These are phyloP conservation scores for Hestina assimilis DNA, from an alignment of 1,140 invertebrate genomes.

Conservation along the genomic window DNA sequence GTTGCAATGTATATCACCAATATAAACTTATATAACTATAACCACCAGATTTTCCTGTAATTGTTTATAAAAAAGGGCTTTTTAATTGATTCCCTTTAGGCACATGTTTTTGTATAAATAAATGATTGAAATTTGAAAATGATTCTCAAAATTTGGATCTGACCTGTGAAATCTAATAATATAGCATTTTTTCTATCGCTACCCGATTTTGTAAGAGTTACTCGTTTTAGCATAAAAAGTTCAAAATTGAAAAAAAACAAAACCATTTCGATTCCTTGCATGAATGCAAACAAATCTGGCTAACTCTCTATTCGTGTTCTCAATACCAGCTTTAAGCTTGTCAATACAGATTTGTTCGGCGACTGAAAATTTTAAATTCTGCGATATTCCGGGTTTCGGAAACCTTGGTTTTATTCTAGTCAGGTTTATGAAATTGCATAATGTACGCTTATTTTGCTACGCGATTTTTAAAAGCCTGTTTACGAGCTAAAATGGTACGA, in stretches of 20 bases:
- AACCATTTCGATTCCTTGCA: conserved; percentile 28
- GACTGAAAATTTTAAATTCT: conserved; percentile 39
- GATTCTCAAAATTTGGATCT: too few relatives aligned
- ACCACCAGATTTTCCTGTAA: too few relatives aligned
- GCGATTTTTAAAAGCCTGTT: conserved; percentile 3
- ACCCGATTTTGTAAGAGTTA: too few relatives aligned
- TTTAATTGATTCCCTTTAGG: too few relatives aligned
- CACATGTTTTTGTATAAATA: too few relatives aligned
- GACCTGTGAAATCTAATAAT: too few relatives aligned
- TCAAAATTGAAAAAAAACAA: conserved; percentile 19
- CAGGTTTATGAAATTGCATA: conserved; percentile 3
- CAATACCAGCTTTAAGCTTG: conserved; percentile 34
- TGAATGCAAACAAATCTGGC: conserved; percentile 21
- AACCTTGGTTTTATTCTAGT: conserved; percentile 24
- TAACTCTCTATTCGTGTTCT: conserved; percentile 13
- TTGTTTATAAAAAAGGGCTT: too few relatives aligned
- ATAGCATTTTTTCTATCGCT: too few relatives aligned
- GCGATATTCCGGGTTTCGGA: conserved; percentile 33
- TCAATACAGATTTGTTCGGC: conserved; percentile 38
- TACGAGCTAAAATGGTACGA: too few relatives aligned
- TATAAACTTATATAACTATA: too few relatives aligned
- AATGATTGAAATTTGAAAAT: too few relatives aligned
- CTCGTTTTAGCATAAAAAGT: conserved; percentile 11
- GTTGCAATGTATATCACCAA: too few relatives aligned
- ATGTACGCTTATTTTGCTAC: neutral